Percentiles rank a stretch among this genome's conserved stretches.
Evolutionary conservation across 2,797 vertebrate species (phyloP).

Genomic region (Typhlichthys eigenmanni): DNA sequence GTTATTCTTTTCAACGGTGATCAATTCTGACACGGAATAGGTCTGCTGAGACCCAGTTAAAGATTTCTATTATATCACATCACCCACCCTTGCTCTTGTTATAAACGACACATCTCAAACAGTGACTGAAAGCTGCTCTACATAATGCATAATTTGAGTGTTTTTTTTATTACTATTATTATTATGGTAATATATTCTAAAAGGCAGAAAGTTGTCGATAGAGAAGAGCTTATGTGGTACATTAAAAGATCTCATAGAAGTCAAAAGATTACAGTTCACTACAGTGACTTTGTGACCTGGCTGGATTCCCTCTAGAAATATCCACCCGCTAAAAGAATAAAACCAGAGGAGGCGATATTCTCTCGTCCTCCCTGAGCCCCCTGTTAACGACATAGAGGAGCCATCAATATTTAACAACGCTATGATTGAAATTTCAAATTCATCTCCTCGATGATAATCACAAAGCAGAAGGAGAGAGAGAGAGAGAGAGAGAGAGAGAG

Average conservation of each 20-base stretch:
- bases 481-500: neutral
- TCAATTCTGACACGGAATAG: slow-evolving; percentile 68
- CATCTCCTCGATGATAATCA: slow-evolving; percentile 73
- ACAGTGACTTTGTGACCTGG: slow-evolving; percentile 76
- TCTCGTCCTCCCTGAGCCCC: slow-evolving; percentile 67
- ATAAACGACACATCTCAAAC: slow-evolving; percentile 73
- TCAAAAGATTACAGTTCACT: slow-evolving; percentile 69
- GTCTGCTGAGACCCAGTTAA: slow-evolving; percentile 69
- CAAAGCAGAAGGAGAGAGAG: slow-evolving; percentile 60
- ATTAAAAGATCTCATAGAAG: slow-evolving; percentile 77
- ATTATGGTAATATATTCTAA: slow-evolving; percentile 69
- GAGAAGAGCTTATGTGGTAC: slow-evolving; percentile 60
- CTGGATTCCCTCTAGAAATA: slow-evolving; percentile 68
- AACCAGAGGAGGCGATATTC: slow-evolving; percentile 38
- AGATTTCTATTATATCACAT: slow-evolving; percentile 80
- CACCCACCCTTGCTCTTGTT: slow-evolving; percentile 71
- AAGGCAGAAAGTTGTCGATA: slow-evolving; percentile 59
- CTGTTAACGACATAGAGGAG: slow-evolving; percentile 71
- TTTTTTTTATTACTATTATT: slow-evolving; percentile 49
- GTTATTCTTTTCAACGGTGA: slow-evolving; percentile 61
- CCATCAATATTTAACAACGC: slow-evolving; percentile 81
- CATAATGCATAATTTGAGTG: slow-evolving; percentile 76
- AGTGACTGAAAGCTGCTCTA: slow-evolving; percentile 71
- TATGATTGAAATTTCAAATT: slow-evolving; percentile 81
- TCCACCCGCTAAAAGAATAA: slow-evolving; percentile 30